These are phyloP conservation scores for Harpagoxenus sublaevis DNA, from an alignment of 2,888 invertebrate species.

Conservation along the genomic window DNA sequence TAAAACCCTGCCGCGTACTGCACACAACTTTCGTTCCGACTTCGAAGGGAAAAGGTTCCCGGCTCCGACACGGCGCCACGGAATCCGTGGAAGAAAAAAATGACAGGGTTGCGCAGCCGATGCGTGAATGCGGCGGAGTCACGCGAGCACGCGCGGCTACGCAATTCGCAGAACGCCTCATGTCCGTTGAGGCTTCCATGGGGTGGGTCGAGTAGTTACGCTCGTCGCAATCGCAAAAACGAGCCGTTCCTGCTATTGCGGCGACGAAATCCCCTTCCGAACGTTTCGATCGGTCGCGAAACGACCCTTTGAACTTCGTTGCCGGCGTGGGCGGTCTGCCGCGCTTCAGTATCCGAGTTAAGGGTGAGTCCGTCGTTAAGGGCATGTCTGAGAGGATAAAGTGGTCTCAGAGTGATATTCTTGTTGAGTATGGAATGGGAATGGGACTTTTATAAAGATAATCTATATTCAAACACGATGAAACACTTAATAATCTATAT, in stretches of 20 bases:
- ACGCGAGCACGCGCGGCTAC: constrained; percentile 72
- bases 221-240: constrained; percentile 54
- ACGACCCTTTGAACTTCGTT: constrained; percentile 57
- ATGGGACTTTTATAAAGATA: not conserved
- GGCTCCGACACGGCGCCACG: constrained; percentile 69
- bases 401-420: not conserved
- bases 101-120: constrained; percentile 76
- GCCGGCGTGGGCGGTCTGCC: constrained; percentile 34
- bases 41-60: constrained; percentile 45
- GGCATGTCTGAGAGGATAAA: constrained; percentile 35
- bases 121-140: constrained; percentile 72
- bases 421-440: not conserved
- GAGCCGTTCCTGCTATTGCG: constrained; percentile 48
- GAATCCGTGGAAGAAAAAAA: constrained; percentile 74
- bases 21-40: constrained; percentile 30
- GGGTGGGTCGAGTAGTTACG: constrained; percentile 45
- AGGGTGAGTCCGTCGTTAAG: constrained; percentile 48
- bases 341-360: constrained; percentile 40
- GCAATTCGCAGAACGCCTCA: constrained; percentile 71
- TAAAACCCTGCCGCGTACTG: constrained; percentile 27
- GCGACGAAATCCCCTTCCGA: constrained; percentile 30
- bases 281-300: constrained; percentile 60
- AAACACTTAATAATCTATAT: not conserved
- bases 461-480: too few relatives aligned
- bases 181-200: constrained; percentile 46